Evolutionary conservation across 1,140 invertebrate species (phyloP), one percentile per base, ranked within the genome.

Genomic region (Aphelenchoides avenae): DNA sequence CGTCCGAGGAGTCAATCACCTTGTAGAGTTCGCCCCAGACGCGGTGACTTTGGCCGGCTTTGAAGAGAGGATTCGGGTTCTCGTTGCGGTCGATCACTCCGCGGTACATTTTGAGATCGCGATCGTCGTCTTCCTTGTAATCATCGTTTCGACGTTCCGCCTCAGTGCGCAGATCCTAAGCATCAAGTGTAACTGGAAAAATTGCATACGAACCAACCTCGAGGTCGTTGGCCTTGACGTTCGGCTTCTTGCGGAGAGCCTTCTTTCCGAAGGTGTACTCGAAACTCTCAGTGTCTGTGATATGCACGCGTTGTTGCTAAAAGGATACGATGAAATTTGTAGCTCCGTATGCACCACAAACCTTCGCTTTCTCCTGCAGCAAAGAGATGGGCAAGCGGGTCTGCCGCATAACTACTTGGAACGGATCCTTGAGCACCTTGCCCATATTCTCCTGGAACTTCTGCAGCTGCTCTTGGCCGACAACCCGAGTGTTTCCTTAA

Each of bases 11-110:
- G 79, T 99, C 95, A 42, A 99, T 87, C 7, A 97, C 92, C 84
- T 99, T 99, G 77, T 98, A 96, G 5, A 99, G 78, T 79, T 99
- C 95, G 82, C 93, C 94, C 94, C 95, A 99, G 71, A 99, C 94
- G 68, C 95, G 83, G 81, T 85, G 93, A 70, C 91, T 96, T 77
- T 93, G 89, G 3, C 94, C 95, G 42, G 81, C 81, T 56, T 77
- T 77, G 66, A 83, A 83, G 0, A 82, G 71, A 36, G 80, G 70
- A 57, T 81, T 80, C 31, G 57, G 70, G 42, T 77, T 77, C 57
- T 76, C 75, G 7, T 33, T 34, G 9, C 74, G 36, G 24, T 61
- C 66, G 7, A 77, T 70, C 15, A 76, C 78, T 27, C 67, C 69
- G 40, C 75, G 72, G 11, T 80, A 79, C 34, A 56, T 58, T 1